Evolutionary conservation across 2,888 invertebrate species (phyloP), one percentile per base, ranked within the genome.

Genomic region (Stomorhina lunata): DNA sequence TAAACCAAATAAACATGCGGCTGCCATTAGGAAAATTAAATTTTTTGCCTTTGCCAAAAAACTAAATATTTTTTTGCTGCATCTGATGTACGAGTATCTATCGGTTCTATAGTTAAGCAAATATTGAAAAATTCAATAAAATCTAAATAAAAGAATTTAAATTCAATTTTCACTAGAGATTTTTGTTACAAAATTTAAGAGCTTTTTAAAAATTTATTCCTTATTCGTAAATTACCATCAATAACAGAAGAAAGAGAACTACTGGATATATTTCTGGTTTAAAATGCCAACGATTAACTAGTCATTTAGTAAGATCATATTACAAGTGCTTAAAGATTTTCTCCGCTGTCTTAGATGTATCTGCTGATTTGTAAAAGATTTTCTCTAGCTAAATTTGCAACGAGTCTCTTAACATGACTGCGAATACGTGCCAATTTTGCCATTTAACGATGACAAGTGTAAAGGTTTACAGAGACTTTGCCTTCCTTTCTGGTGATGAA

Each of bases 1-100:
- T 69, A 59, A 71, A 78, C 57, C 69, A 65, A 71, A 75, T 59
- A 79, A 75, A 75, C 32, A 71, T 75, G 78, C 75, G 65, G 63
- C 40, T 79, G 65, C 81, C 69, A 75, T 82, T 82, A 82, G 65
- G 73, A 75, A 82, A 75, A 82, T 82, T 82, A 79, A 81, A 82
- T 66, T 71, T 79, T 71, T 43, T 17, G 22, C n/a, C 34, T n/a
- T n/a, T 59, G 73, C 78, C 71, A 78, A 81, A 77, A 61, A 73
- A 53, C 25, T 43, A 65, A 48, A 59, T 25, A 17, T 40, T 45
- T 34, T 65, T 37, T 12, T 59, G 45, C 10, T 43, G 55, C 66
- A 37, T n/a, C n/a, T n/a, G n/a, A n/a, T n/a, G n/a, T n/a, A n/a
- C n/a, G n/a, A n/a, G n/a, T n/a, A n/a, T n/a, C n/a, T n/a, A n/a